A percentile compares a stretch with the other conserved stretches of the same genome.
These are phyloP conservation scores for Mus musculus DNA, from an alignment of 2,113 vertebrate species.

Conservation along the genomic window DNA sequence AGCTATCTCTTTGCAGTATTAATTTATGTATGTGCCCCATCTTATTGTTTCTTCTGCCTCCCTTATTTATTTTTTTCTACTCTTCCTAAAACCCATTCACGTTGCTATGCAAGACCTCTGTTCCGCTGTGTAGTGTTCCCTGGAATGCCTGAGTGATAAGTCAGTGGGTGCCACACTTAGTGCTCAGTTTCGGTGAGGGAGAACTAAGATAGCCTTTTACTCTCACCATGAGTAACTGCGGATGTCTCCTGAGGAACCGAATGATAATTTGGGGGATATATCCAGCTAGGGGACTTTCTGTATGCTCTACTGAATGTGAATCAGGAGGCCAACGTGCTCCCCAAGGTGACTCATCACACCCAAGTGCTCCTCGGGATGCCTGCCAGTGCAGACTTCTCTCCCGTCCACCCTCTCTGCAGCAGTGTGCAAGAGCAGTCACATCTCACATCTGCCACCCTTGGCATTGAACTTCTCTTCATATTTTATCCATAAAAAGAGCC, in stretches of 20 bases:
- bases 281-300: not conserved
- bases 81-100: not conserved
- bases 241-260: not conserved
- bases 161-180: not conserved
- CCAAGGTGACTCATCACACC: not conserved
- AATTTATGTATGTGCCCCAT: not conserved
- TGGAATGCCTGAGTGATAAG: not conserved
- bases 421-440: not conserved
- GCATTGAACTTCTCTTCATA: not conserved
- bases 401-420: not conserved
- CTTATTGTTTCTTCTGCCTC: not conserved
- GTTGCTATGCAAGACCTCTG: not conserved
- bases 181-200: not conserved
- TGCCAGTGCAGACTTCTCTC: not conserved
- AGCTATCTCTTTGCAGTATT: slow-evolving; percentile 10
- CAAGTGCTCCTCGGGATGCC: not conserved
- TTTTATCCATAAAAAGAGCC: not conserved
- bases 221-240: not conserved
- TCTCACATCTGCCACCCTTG: not conserved
- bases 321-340: not conserved
- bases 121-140: not conserved
- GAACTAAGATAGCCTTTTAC: not conserved
- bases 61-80: not conserved
- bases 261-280: not conserved
- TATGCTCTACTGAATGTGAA: not conserved